Base-by-base conservation (phyloP, 2,797 vertebrate genomes). In the Chaetophractus vellerosus region DNA sequence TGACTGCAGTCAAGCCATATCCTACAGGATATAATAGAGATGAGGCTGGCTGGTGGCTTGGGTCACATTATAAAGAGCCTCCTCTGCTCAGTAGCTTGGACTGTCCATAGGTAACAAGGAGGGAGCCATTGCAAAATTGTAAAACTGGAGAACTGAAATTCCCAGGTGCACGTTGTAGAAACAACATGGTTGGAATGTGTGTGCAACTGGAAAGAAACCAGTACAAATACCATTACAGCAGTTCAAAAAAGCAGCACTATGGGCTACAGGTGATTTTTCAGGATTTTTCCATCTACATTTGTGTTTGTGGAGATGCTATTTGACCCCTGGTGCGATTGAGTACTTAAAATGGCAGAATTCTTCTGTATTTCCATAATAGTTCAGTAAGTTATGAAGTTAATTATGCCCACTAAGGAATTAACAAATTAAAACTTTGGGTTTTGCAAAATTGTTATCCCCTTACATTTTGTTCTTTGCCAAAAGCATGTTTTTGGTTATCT, bases 401-500 rank as follows among this genome's bases (percentile, higher is more conserved):
- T 93, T 74, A 31, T 68, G 26, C 14, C 68, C 3, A 2, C 52
- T 41, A 63, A 64, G 74, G 50, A 78, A 57, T 82, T 6, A 68
- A 9, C 31, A 63, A 66, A 36, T 95, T 66, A 68, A 69, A 71
- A 66, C 69, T 88, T 23, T 89, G 26, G 24, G 18, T 52, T 80
- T 23, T 81, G 61, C 16, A 85, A 48, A 95, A 81, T 90, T 88
- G 11, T 9, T 9, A 85, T 88, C 36, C 88, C 66, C 31, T 91
- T 74, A 36, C 48, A 78, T 41, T 90, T 92, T 75, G 78, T 81
- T 76, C 63, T 84, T 88, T 92, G 86, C 26, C 72, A 23, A 52
- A 79, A 75, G 26, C 63, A 63, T 55, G 18, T 80, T 78, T 97
- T 93, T 57, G 41, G 52, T 80, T 90, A 84, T 52, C 18, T 71